Base-by-base conservation (phyloP, 1,140 invertebrate species). In the Teleogryllus occipitalis region DNA sequence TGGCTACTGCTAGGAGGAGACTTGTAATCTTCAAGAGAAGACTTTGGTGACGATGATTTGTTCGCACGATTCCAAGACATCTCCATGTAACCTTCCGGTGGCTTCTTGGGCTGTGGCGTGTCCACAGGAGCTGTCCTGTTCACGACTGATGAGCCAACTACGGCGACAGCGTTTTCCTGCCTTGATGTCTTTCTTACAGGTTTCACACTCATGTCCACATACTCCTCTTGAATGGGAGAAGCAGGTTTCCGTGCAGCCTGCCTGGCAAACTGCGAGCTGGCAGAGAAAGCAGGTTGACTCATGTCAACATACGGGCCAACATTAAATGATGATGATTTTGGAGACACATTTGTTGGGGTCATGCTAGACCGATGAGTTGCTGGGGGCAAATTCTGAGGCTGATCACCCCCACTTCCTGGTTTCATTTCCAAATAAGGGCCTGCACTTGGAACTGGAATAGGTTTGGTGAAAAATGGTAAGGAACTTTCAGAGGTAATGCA, bases 21-120 rank as follows among this genome's bases (percentile, higher is more conserved):
- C 39, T 81, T 82, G 65, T 83, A 81, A 81, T 83, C 82, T 46
- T 82, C 81, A n/a, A 80, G 46, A 81, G 83, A 82, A 82, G 78
- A 81, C 82, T 83, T 80, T 81, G 80, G 74, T 82, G 83, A 54
- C 83, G 85, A 75, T 77, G 22, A 74, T 80, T 81, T 47, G 39
- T 80, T 27, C 77, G 79, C 74, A 81, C 79, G 82, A 47, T 81
- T 83, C 81, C 82, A 88, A 0, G 87, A 86, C 90, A 91, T 92
- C 80, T 91, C 90, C 4, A 92, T 89, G 82, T 92, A 91, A 54
- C 90, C 90, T 27, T 90, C 90, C 2, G 85, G 86, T 7, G 86
- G 84, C 75, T 85, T 85, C n/a, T 87, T 84, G 8, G 87, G 84
- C 47, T 87, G 85, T 8, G 85, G 87, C 77, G 87, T 85, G 82